These are phyloP conservation scores for Rhogogaster chlorosoma DNA, from an alignment of 2,888 invertebrate species.

Conservation along the genomic window DNA sequence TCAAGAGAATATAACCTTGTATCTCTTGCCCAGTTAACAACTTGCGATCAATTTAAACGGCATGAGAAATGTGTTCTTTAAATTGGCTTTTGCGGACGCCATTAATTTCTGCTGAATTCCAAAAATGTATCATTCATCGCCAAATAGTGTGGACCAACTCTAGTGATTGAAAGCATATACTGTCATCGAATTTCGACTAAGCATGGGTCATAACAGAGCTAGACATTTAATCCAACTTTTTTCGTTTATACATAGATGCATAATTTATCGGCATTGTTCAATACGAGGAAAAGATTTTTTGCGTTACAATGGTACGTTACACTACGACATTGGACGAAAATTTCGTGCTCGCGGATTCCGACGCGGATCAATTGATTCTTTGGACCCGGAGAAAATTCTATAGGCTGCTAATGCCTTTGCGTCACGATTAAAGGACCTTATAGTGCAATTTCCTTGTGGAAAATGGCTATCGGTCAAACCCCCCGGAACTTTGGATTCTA, in stretches of 20 bases:
- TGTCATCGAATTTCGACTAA: not conserved
- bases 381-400: not conserved
- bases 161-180: not conserved
- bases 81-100: not conserved
- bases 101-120: not conserved
- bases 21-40: not conserved
- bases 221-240: not conserved
- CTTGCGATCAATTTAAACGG: not conserved
- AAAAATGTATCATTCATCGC: not conserved
- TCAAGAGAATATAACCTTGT: not conserved
- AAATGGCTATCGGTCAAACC: no score
- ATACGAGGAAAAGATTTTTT: not conserved
- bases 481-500: no score
- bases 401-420: not conserved
- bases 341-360: not conserved
- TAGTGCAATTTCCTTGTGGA: no score
- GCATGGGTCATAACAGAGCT: not conserved
- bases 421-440: constrained; percentile 18
- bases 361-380: constrained; percentile 7
- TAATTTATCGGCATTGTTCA: not conserved
- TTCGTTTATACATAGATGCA: not conserved
- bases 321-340: not conserved
- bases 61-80: not conserved
- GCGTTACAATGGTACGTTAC: not conserved
- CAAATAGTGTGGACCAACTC: not conserved